A percentile compares a stretch with the other conserved stretches of the same genome.
These are phyloP conservation scores for Drosophila paulistorum DNA, from an alignment of 1,140 invertebrate genomes.

Conservation along the genomic window DNA sequence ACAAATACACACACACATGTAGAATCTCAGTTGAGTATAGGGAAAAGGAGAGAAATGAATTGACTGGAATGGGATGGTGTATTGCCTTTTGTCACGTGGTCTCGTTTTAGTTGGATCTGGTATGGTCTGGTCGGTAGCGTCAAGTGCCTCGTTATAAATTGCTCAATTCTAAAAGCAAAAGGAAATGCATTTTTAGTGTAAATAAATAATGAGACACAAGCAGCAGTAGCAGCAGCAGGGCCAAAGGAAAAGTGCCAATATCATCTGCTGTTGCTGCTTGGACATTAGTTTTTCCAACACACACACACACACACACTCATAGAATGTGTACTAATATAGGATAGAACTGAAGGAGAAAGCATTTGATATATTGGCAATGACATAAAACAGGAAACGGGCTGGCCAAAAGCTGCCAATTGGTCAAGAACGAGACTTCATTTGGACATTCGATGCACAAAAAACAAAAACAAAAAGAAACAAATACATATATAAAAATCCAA, in stretches of 20 bases:
- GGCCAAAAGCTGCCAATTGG: constrained; percentile 50
- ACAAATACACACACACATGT: neutral
- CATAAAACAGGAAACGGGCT: constrained; percentile 45
- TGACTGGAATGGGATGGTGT: neutral
- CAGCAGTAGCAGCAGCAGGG: constrained; percentile 16
- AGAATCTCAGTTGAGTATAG: constrained; percentile 20
- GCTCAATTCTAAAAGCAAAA: constrained; percentile 68
- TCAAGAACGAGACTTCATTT: constrained; percentile 27
- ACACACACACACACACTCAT: neutral
- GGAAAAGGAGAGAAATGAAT: too few relatives aligned
- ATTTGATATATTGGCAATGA: constrained; percentile 53
- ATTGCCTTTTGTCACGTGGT: constrained; percentile 54
- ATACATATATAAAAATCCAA: neutral
- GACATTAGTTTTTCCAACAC: constrained; percentile 6
- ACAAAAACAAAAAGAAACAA: neutral
- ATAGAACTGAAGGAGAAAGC: constrained; percentile 9
- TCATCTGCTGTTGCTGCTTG: neutral
- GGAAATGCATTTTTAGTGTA: constrained; percentile 76
- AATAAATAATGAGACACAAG: constrained; percentile 72
- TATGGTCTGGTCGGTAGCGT: constrained; percentile 53
- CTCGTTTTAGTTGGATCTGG: constrained; percentile 22
- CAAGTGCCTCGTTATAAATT: constrained; percentile 79
- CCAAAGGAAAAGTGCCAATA: constrained; percentile 25
- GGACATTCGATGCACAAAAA: constrained; percentile 1
- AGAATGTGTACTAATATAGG: neutral